Percentiles rank a stretch among this genome's conserved stretches.
These are phyloP conservation scores for Drosophila anomalata DNA, from an alignment of 2,888 invertebrate genomes.

Conservation along the genomic window DNA sequence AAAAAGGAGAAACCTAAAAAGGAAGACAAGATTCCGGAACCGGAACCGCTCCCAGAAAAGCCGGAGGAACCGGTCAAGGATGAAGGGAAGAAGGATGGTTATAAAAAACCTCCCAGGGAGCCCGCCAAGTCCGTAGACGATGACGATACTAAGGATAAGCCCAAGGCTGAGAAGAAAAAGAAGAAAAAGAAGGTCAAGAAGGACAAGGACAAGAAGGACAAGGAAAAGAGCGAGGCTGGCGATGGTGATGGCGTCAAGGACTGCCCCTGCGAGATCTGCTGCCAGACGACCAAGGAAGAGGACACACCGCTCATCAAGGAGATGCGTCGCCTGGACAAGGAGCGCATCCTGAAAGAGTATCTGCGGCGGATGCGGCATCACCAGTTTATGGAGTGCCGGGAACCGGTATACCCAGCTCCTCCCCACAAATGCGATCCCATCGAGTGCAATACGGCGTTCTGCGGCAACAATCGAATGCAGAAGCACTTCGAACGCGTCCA, in stretches of 20 bases:
- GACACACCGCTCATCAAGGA: slow-evolving; percentile 53
- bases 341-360: slow-evolving; percentile 31
- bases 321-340: slow-evolving; percentile 34
- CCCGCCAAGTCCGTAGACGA: too few relatives aligned
- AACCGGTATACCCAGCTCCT: not conserved
- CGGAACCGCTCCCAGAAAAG: too few relatives aligned
- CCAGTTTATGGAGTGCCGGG: slow-evolving; percentile 5
- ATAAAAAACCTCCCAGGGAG: too few relatives aligned
- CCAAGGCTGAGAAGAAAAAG: too few relatives aligned
- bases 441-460: slow-evolving; percentile 9
- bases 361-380: slow-evolving; percentile 17
- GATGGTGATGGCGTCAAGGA: not conserved
- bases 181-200: too few relatives aligned
- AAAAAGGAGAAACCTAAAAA: too few relatives aligned
- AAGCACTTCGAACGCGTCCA: slow-evolving; percentile 24
- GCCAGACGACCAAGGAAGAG: slow-evolving; percentile 3
- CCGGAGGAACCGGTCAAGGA: too few relatives aligned
- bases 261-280: slow-evolving; percentile 45
- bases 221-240: not conserved
- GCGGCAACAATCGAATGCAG: slow-evolving; percentile 9
- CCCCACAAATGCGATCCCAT: slow-evolving; percentile 35
- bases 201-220: not conserved
- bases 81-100: too few relatives aligned
- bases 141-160: too few relatives aligned
- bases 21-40: too few relatives aligned